Evolutionary conservation across 2,113 vertebrate genomes (phyloP).

Genomic region (Tenrec ecaudatus): DNA sequence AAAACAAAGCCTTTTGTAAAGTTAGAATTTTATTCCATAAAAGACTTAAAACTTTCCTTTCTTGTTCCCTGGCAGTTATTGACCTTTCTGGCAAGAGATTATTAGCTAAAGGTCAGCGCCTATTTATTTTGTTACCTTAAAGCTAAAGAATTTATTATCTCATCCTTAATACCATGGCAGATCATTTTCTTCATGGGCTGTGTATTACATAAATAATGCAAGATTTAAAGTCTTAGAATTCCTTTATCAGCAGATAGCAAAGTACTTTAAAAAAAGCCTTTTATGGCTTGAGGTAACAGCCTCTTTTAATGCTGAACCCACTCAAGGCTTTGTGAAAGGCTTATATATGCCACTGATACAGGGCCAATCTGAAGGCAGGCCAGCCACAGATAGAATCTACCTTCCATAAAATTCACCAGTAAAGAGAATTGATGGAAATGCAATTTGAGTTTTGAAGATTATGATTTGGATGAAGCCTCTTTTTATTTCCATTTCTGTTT

Average conservation of each 20-base stretch:
- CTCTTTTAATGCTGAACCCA: constrained; percentile 74
- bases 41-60: constrained; percentile 60
- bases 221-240: constrained; percentile 79
- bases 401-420: constrained; percentile 41
- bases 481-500: background rate
- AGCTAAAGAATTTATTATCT: constrained; percentile 78
- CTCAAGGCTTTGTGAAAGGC: constrained; percentile 63
- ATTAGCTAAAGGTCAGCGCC: constrained; percentile 52
- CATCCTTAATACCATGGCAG: constrained; percentile 71
- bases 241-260: constrained; percentile 83
- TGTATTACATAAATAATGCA: constrained; percentile 81
- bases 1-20: constrained; percentile 59
- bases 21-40: constrained; percentile 58
- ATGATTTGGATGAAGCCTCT: background rate
- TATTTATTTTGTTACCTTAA: constrained; percentile 78
- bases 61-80: constrained; percentile 47
- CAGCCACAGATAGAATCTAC: background rate
- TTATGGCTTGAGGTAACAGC: constrained; percentile 72
- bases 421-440: background rate
- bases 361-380: constrained; percentile 21
- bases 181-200: constrained; percentile 75
- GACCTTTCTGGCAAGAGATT: constrained; percentile 75
- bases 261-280: constrained; percentile 79
- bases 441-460: background rate
- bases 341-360: constrained; percentile 32